A percentile compares a stretch with the other conserved stretches of the same genome.
phyloP scores from a whole-genome alignment of 1,140 invertebrate species.

The Apolygus lucorum region DNA sequence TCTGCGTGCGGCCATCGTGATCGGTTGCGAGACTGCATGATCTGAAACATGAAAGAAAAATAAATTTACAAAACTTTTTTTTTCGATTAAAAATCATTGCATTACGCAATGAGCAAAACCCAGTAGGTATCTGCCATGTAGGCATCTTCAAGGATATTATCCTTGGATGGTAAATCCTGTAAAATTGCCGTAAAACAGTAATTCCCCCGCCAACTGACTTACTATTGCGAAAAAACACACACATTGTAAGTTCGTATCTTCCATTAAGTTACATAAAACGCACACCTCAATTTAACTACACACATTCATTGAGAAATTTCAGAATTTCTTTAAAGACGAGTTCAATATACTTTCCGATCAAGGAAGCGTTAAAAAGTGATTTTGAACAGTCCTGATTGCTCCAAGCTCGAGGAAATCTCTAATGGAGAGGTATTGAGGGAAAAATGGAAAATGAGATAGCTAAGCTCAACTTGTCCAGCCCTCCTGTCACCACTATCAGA shows the following conservation, averaged over 20 bases:
- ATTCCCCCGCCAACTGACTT: too few species aligned
- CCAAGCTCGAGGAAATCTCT: background rate
- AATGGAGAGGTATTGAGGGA: background rate
- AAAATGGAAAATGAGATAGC: background rate
- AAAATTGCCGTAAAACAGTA: background rate
- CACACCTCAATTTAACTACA: too few species aligned
- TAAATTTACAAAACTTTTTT: background rate
- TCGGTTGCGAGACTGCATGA: slow-evolving; percentile 64
- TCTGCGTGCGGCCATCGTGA: slow-evolving; percentile 57
- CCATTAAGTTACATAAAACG: too few species aligned
- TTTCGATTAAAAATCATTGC: background rate
- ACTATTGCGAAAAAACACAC: too few species aligned
- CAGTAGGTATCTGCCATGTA: too few species aligned
- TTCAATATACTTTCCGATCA: background rate
- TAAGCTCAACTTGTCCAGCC: background rate
- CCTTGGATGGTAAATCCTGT: background rate
- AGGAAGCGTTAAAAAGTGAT: background rate
- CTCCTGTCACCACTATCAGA: background rate
- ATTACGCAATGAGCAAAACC: too few species aligned
- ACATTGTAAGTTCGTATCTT: too few species aligned
- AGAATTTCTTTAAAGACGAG: background rate
- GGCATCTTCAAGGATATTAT: too few species aligned
- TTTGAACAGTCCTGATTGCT: background rate
- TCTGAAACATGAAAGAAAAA: slow-evolving; percentile 44
- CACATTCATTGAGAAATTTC: background rate